A percentile compares a stretch with the other conserved stretches of the same genome.
phyloP scores from a whole-genome alignment of 2,797 vertebrate species.

The Oryzias sinensis region DNA sequence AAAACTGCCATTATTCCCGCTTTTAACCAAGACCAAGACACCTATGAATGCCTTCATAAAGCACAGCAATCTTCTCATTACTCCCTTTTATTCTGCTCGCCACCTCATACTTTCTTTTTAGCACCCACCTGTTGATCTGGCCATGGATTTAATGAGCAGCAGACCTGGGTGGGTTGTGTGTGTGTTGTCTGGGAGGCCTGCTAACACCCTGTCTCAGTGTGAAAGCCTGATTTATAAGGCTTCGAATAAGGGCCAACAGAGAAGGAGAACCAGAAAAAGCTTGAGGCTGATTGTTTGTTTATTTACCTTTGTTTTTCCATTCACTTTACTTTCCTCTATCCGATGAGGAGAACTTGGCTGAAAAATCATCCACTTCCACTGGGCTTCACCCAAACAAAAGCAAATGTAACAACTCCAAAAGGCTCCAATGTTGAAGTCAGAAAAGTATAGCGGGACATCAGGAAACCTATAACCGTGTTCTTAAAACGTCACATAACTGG shows the following conservation, averaged over 20 bases:
- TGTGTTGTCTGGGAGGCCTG: constrained; percentile 59
- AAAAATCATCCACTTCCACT: constrained; percentile 54
- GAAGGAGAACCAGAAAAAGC: constrained; percentile 72
- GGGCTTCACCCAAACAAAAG: constrained; percentile 36
- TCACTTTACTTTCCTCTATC: constrained; percentile 9
- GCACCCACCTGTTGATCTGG: constrained; percentile 53
- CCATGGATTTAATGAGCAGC: constrained; percentile 77
- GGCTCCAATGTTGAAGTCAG: background rate
- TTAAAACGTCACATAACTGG: background rate
- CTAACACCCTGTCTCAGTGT: constrained; percentile 76
- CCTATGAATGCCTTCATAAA: background rate
- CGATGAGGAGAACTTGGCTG: constrained; percentile 38
- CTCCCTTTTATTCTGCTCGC: constrained; percentile 25
- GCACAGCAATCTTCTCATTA: constrained; percentile 27
- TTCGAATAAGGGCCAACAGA: constrained; percentile 80
- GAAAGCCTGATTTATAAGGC: constrained; percentile 80
- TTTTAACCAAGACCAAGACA: background rate
- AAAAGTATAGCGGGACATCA: background rate
- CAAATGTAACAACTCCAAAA: constrained; percentile 20
- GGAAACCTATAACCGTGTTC: background rate
- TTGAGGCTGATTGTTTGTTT: constrained; percentile 77
- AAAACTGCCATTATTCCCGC: constrained; percentile 12
- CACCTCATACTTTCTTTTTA: constrained; percentile 9
- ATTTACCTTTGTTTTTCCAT: constrained; percentile 73
- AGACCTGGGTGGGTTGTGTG: constrained; percentile 50